These are phyloP conservation scores for Ricordea florida DNA, from an alignment of 92 coral and sea anemone genomes.

Conservation along the genomic window DNA sequence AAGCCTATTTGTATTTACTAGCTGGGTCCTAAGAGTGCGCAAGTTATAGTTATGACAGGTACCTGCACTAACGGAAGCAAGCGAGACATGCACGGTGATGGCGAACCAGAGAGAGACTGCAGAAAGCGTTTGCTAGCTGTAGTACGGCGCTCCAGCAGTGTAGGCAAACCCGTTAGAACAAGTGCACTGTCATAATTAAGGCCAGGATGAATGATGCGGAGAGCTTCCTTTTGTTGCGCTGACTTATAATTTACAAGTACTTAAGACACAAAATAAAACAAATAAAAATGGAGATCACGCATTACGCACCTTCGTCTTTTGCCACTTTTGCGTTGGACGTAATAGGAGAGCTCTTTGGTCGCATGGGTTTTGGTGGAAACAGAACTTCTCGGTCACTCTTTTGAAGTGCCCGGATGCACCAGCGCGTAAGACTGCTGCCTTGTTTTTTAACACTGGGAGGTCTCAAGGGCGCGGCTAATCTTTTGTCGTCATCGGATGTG, in stretches of 20 bases:
- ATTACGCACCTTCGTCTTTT: not conserved
- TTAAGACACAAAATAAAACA: not conserved
- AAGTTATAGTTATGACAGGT: too few relatives aligned
- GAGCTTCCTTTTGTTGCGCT: too few relatives aligned
- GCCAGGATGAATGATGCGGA: too few relatives aligned
- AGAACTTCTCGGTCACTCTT: conserved; percentile 51
- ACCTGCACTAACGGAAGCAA: too few relatives aligned
- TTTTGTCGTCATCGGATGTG: not conserved
- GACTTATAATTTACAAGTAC: not conserved
- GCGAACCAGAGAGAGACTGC: too few relatives aligned
- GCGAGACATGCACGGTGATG: too few relatives aligned
- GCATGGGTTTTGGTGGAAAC: conserved; percentile 72
- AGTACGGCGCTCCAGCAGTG: too few relatives aligned
- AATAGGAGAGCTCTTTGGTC: conserved; percentile 77
- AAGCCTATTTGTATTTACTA: too few relatives aligned
- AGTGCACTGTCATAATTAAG: too few relatives aligned
- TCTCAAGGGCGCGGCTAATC: conserved; percentile 11
- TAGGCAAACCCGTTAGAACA: too few relatives aligned
- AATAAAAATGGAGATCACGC: not conserved
- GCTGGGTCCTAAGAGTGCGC: too few relatives aligned
- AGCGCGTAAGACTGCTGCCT: conserved; percentile 58
- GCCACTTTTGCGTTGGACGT: not conserved
- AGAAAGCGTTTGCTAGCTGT: too few relatives aligned
- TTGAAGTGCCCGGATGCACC: conserved; percentile 78
- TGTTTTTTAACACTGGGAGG: conserved; percentile 34